A percentile compares a stretch with the other conserved stretches of the same genome.
Evolutionary conservation across 2,797 vertebrate genomes (phyloP).

Genomic region (Adelosebastes latens): DNA sequence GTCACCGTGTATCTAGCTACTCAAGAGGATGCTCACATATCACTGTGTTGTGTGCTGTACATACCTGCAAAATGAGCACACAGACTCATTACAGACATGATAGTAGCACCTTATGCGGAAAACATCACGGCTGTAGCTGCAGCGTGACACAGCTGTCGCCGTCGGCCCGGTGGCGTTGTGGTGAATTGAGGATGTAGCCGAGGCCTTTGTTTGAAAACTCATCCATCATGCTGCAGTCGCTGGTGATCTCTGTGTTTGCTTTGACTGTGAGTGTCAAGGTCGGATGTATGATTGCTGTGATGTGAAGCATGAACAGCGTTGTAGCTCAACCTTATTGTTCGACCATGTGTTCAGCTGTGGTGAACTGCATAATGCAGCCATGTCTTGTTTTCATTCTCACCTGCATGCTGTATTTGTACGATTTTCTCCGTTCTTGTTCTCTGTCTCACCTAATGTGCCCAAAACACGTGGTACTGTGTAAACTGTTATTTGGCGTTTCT

Average conservation of each 20-base stretch:
- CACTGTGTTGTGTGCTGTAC: background rate
- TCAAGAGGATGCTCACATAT: background rate
- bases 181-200: conserved; percentile 25
- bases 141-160: background rate
- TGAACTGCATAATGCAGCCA: background rate
- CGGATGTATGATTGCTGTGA: conserved; percentile 39
- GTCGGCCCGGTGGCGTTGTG: background rate
- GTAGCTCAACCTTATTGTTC: background rate
- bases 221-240: conserved; percentile 53
- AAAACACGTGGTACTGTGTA: background rate
- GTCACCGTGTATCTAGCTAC: background rate
- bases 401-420: background rate
- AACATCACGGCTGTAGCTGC: conserved; percentile 15
- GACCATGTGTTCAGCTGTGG: background rate
- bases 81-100: background rate
- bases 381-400: conserved; percentile 1
- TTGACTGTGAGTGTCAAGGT: conserved; percentile 40
- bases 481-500: background rate
- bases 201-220: conserved; percentile 46
- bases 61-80: conserved; percentile 9
- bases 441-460: background rate
- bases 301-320: conserved; percentile 23
- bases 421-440: background rate
- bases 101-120: background rate
- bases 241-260: conserved; percentile 53